These are phyloP conservation scores for Sebastes umbrosus DNA, from an alignment of 2,797 vertebrate species.

Conservation along the genomic window DNA sequence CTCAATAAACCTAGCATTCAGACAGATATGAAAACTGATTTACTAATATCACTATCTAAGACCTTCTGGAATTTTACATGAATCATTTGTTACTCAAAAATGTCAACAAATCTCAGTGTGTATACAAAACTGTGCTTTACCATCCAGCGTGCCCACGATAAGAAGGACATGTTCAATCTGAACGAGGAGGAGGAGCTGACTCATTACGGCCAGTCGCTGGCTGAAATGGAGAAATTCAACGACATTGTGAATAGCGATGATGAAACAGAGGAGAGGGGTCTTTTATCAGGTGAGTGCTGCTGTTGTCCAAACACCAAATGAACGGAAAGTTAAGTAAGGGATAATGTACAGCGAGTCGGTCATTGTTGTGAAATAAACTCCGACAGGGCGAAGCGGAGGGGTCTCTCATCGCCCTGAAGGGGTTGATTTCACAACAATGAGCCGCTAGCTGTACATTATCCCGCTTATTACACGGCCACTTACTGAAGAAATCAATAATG, in stretches of 20 bases:
- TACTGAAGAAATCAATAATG: no score
- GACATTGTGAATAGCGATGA: constrained; percentile 90
- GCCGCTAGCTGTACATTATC: no score
- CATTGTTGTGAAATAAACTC: no score
- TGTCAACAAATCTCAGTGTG: neutral
- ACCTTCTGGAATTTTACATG: neutral
- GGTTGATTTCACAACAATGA: no score
- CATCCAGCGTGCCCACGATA: constrained; percentile 86
- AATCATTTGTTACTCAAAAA: neutral
- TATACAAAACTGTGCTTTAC: neutral
- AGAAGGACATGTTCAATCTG: constrained; percentile 91
- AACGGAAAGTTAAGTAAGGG: no score
- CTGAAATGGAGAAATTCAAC: constrained; percentile 94
- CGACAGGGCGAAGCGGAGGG: no score
- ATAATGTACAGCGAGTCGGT: no score
- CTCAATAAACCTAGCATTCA: neutral
- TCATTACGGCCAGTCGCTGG: constrained; percentile 94
- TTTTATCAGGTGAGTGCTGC: constrained; percentile 86
- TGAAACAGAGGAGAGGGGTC: constrained; percentile 89
- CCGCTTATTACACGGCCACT: no score
- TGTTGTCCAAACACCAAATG: neutral
- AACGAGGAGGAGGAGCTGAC: constrained; percentile 98
- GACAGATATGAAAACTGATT: neutral
- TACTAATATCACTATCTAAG: neutral
- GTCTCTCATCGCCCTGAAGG: no score